Conservation (phyloP, 2,113 vertebrate genomes). For the Urocolius indicus region DNA sequence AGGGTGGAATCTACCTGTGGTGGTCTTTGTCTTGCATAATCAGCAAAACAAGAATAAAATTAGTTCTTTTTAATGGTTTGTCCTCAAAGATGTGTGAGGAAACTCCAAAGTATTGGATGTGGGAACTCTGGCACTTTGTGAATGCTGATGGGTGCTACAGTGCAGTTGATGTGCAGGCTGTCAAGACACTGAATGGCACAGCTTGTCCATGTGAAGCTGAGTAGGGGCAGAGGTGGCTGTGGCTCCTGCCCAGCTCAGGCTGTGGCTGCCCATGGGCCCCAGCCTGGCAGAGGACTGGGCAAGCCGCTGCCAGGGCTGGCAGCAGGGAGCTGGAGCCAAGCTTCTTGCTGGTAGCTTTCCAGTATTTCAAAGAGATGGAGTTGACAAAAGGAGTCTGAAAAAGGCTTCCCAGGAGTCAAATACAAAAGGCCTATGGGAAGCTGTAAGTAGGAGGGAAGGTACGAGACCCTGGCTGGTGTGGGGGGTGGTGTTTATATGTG, state of each 20-base stretch:
- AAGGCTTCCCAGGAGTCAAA: slow-evolving; percentile 6
- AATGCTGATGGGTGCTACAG: neutral
- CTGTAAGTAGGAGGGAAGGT: neutral
- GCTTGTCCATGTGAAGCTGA: neutral
- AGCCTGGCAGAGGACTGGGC: neutral
- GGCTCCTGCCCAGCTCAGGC: neutral
- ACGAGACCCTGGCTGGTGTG: neutral
- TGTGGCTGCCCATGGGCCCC: accelerated
- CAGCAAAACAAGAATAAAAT: neutral
- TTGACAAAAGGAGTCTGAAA: slow-evolving; percentile 48
- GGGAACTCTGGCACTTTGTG: neutral
- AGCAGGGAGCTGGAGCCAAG: neutral
- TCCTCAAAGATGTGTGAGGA: neutral
- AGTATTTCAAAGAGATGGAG: neutral
- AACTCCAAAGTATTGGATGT: neutral
- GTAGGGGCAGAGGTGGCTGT: neutral
- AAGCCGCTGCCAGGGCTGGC: neutral
- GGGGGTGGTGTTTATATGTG: neutral
- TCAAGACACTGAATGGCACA: accelerated
- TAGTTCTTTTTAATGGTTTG: neutral
- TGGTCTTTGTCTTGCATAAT: neutral
- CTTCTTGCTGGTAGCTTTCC: neutral
- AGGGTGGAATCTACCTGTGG: neutral
- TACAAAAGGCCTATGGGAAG: slow-evolving; percentile 49
- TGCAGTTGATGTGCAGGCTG: neutral